Percentiles rank a stretch among this genome's conserved stretches.
These are phyloP conservation scores for Pyrochroa serraticornis DNA, from an alignment of 2,888 invertebrate species.

Conservation along the genomic window DNA sequence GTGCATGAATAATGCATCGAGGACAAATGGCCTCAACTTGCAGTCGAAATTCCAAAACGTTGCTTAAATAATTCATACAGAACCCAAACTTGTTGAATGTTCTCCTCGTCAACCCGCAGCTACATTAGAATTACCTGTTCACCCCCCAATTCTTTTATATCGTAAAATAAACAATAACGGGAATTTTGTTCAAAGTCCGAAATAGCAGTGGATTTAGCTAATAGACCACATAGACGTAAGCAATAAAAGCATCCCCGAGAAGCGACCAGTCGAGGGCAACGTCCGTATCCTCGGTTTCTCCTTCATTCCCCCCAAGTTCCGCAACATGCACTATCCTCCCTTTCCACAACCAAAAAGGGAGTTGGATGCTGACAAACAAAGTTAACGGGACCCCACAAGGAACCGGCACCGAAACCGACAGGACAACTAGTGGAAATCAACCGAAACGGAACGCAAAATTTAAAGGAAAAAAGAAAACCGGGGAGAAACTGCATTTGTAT, in stretches of 20 bases:
- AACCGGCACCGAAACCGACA: conserved; percentile 25
- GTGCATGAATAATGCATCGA: too few relatives aligned
- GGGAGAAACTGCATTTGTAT: conserved; percentile 33
- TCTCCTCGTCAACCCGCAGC: conserved; percentile 1
- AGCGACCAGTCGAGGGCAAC: conserved; percentile 31
- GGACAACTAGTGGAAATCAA: conserved; percentile 30
- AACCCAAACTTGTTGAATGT: conserved; percentile 6
- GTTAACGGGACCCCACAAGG: conserved; percentile 22
- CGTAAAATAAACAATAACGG: conserved; percentile 13
- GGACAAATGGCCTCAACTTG: too few relatives aligned
- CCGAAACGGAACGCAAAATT: conserved; percentile 24
- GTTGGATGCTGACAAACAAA: conserved; percentile 26
- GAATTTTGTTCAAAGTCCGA: conserved; percentile 11
- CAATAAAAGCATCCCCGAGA: conserved; percentile 31
- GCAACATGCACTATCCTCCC: background rate
- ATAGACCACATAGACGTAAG: conserved; percentile 31
- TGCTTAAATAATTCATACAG: too few relatives aligned
- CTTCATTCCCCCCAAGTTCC: conserved; percentile 18
- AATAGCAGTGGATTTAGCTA: conserved; percentile 28
- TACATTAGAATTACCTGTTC: conserved; percentile 5
- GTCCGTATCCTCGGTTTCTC: conserved; percentile 27
- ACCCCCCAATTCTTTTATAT: background rate
- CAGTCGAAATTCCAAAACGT: too few relatives aligned
- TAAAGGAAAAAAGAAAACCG: conserved; percentile 22
- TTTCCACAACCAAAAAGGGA: conserved; percentile 4